Evolutionary conservation across 2,113 vertebrate genomes (phyloP).

Genomic region (Dromiciops gliroides): DNA sequence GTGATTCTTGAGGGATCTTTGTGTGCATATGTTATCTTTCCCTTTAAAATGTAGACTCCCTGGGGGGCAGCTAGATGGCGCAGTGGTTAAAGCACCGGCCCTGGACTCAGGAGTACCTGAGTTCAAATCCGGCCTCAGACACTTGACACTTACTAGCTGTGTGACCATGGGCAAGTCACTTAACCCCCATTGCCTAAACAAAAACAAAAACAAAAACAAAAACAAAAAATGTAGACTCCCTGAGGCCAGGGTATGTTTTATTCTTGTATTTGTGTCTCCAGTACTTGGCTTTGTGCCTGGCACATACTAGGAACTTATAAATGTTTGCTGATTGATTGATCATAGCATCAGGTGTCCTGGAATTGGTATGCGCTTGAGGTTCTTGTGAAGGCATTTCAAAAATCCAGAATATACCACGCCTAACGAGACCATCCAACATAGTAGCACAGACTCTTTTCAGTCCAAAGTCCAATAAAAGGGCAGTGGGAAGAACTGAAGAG

Average conservation of each 20-base stretch:
- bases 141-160: too few species aligned
- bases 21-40: background rate
- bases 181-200: too few species aligned
- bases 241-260: background rate
- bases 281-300: background rate
- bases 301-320: background rate
- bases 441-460: background rate
- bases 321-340: background rate
- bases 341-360: conserved; percentile 9
- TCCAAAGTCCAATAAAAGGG: background rate
- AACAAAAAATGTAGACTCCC: background rate
- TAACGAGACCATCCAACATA: background rate
- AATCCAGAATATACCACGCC: background rate
- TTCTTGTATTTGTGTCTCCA: background rate
- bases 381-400: background rate
- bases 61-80: too few species aligned
- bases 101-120: too few species aligned
- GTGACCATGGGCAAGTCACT: too few species aligned
- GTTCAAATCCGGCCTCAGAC: too few species aligned
- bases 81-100: too few species aligned
- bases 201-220: too few species aligned
- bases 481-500: background rate
- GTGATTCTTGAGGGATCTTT: background rate
- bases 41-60: background rate
- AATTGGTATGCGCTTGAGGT: background rate